A percentile compares a stretch with the other conserved stretches of the same genome.
phyloP scores from a whole-genome alignment of 2,888 invertebrate genomes.

The Mythimna albipuncta region DNA sequence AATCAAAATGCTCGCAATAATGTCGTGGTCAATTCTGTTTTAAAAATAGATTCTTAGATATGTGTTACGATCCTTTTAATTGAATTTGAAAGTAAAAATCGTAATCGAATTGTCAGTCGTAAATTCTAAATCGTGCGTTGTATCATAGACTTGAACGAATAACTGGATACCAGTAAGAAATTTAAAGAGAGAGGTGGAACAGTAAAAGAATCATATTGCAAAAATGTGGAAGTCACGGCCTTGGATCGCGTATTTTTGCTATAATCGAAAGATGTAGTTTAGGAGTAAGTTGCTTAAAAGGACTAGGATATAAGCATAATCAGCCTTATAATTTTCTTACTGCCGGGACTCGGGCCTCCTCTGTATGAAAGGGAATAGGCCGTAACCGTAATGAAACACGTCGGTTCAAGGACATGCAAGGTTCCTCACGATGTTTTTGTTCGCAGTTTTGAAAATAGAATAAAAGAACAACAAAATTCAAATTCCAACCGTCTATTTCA shows the following conservation, averaged over 20 bases:
- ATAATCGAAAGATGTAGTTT: not conserved
- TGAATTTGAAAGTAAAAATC: not conserved
- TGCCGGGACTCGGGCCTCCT: too few relatives aligned
- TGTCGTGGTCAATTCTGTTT: not conserved
- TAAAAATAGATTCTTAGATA: not conserved
- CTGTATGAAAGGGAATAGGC: too few relatives aligned
- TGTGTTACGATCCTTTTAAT: not conserved
- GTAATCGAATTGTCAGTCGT: not conserved
- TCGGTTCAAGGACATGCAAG: too few relatives aligned
- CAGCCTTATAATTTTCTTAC: too few relatives aligned
- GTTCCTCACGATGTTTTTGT: too few relatives aligned
- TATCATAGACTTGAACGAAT: not conserved
- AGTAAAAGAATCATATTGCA: not conserved
- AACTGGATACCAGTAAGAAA: not conserved
- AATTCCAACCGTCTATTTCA: slow-evolving; percentile 11
- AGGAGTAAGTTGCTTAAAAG: not conserved
- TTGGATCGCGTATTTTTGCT: not conserved
- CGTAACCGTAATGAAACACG: too few relatives aligned
- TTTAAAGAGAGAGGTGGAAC: not conserved
- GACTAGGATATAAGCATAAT: too few relatives aligned
- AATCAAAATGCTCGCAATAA: not conserved
- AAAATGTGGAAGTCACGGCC: not conserved
- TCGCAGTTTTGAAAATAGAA: too few relatives aligned
- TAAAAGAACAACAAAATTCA: not conserved
- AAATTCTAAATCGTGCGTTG: not conserved